Base-by-base conservation (phyloP, 2,888 invertebrate genomes). In the Enchytraeus crypticus region DNA sequence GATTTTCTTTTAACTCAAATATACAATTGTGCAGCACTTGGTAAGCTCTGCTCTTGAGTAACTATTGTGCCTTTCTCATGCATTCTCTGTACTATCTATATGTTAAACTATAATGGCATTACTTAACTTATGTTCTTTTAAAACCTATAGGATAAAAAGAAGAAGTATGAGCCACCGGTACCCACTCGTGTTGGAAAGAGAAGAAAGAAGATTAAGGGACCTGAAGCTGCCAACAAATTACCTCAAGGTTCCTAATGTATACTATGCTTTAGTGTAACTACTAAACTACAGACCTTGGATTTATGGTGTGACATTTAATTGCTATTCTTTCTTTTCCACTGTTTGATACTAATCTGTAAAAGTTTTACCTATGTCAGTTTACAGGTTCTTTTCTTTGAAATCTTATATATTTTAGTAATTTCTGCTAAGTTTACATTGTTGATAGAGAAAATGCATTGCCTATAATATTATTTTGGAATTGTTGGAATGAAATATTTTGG, bases 121-220 rank as follows among this genome's bases (percentile, higher is more conserved):
- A 51, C 33, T 51, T 18, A 54, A 55, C 5, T 11, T 26, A 11
- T 53, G n/a, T 14, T 27, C 18, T 32, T 18, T 49, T 5, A 2
- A n/a, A n/a, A n/a, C n/a, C 5, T 45, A 11, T 27, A 64, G 68
- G 69, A 69, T 43, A 69, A 98, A 80, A 97, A 97, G 83, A 95
- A 92, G 83, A 96, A 95, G 79, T 98, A 98, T 80, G 98, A 98
- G 78, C 96, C 97, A 51, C 97, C 97, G 74, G 92, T 98, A 76
- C 97, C 97, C 18, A 96, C 97, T 0, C 85, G 97, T 57, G 96
- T 98, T 53, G 98, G 98, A n/a, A 98, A 98, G 88, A 63, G 78
- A 66, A 82, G 81, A 80, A 93, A 93, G 84, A 92, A 92, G 83
- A 87, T 91, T 66, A 97, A 95, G 84, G 98, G 98, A 30, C 97